Base-by-base conservation (phyloP, 1,140 invertebrate genomes). In the Cotesia chilonis region DNA sequence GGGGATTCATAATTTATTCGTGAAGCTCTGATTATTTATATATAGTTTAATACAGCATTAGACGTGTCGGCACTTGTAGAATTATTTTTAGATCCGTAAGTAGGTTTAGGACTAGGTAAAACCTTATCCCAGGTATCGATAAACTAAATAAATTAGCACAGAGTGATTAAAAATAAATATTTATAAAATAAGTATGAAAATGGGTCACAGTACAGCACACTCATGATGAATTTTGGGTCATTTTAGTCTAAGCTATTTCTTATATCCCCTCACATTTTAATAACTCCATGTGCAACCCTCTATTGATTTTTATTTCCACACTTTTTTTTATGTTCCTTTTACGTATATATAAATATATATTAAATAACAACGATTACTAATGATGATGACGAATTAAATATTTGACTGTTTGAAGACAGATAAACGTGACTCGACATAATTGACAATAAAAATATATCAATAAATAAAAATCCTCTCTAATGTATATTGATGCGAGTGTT, bases 401-500 rank as follows among this genome's bases (percentile, higher is more conserved):
- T 47, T 47, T 47, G 10, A 47, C 41, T 9, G 10, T 47, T 47
- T 47, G 41, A 47, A 10, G 41, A 47, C 41, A 47, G 17, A 59
- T 9, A 20, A 17, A 20, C 7, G 28, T 59, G 54, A 59, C 57
- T 20, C 20, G 14, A 59, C 57, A 59, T 59, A 4, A 63, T 63
- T 63, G 60, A 63, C 28, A 63, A 63, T 35, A 63, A 63, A 60
- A 60, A 60, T n/a, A 60, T 75, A 76, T 75, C n/a, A 52, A 55
- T 28, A 59, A 73, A 80, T 76, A 71, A 71, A 71, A 35, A 76
- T 73, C 84, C 83, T 86, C 79, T 85, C 76, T 85, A 87, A 84
- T 86, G 80, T 71, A 72, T 85, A 87, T 87, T 88, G 84, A 88
- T 87, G 84, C 86, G 86, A 88, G 85, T 88, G 90, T 89, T 90